Percentiles rank a stretch among this genome's conserved stretches.
Evolutionary conservation across 2,888 invertebrate genomes (phyloP).

Genomic region (Yponomeuta sedellus): DNA sequence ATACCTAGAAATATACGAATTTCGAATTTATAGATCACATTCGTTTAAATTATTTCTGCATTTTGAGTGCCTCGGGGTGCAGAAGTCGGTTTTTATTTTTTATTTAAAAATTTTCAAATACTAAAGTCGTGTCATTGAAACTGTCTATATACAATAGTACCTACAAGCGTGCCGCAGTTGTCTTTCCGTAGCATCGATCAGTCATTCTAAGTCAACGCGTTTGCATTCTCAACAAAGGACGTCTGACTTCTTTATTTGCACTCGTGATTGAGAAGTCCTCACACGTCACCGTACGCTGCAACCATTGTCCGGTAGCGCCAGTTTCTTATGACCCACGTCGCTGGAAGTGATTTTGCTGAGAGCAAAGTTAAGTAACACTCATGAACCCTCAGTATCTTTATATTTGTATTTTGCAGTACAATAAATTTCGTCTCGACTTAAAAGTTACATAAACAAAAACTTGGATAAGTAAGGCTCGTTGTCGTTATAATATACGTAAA

Average conservation of each 20-base stretch:
- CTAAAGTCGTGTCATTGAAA: background rate
- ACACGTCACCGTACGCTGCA: conserved; percentile 42
- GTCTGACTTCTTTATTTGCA: conserved; percentile 27
- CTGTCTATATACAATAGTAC: background rate
- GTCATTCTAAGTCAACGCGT: background rate
- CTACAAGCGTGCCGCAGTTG: conserved; percentile 4
- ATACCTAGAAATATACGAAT: too few species aligned
- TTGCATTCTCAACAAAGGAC: conserved; percentile 4
- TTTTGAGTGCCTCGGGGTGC: too few species aligned
- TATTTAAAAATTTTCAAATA: too few species aligned
- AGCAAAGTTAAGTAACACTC: background rate
- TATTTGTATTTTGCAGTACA: too few species aligned
- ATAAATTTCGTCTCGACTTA: too few species aligned
- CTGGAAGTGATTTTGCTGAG: background rate
- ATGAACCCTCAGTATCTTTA: too few species aligned
- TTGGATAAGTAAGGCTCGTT: too few species aligned
- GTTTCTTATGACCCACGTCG: background rate
- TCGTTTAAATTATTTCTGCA: too few species aligned
- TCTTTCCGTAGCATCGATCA: conserved; percentile 7
- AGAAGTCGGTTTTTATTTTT: too few species aligned
- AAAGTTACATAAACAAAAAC: too few species aligned
- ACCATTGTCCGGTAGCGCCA: conserved; percentile 24
- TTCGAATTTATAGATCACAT: too few species aligned
- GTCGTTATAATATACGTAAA: too few species aligned
- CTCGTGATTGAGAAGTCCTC: conserved; percentile 49